Evolutionary conservation across 35 echinoderm and acorn worm species (phyloP).

Genomic region (Lytechinus pictus): DNA sequence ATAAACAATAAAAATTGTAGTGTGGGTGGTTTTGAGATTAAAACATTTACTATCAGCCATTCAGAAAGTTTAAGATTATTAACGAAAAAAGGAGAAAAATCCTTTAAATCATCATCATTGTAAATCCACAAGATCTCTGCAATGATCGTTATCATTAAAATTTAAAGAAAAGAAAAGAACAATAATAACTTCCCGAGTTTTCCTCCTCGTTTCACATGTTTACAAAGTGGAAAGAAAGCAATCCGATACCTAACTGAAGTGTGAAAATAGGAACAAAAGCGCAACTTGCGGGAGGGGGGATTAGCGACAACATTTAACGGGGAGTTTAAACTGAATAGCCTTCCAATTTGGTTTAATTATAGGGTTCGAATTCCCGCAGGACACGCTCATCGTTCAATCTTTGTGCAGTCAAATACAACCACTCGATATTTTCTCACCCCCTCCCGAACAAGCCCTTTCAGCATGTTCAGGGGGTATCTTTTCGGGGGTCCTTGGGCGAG

Average conservation of each 20-base stretch:
- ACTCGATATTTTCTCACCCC: slow-evolving; percentile 35
- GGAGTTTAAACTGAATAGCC: neutral
- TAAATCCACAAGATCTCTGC: neutral
- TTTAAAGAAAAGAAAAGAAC: neutral
- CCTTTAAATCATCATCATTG: neutral
- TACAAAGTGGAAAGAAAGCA: neutral
- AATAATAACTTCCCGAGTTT: neutral
- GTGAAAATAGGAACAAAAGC: neutral
- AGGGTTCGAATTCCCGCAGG: neutral
- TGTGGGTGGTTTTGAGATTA: too few relatives aligned
- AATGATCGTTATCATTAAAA: neutral
- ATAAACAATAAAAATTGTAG: too few relatives aligned
- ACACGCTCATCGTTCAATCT: slow-evolving; percentile 13
- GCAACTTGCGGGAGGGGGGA: neutral
- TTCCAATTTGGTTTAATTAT: slow-evolving; percentile 20
- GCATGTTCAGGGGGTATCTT: neutral
- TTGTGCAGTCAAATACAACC: neutral
- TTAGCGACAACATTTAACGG: neutral
- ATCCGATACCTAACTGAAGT: neutral
- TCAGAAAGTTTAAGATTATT: neutral
- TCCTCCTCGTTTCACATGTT: neutral
- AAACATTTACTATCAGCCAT: too few relatives aligned
- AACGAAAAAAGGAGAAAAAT: neutral
- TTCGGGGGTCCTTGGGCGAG: neutral
- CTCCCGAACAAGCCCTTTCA: neutral